Conservation (phyloP, 2,797 vertebrate species). For the Crocidura indochinensis region DNA sequence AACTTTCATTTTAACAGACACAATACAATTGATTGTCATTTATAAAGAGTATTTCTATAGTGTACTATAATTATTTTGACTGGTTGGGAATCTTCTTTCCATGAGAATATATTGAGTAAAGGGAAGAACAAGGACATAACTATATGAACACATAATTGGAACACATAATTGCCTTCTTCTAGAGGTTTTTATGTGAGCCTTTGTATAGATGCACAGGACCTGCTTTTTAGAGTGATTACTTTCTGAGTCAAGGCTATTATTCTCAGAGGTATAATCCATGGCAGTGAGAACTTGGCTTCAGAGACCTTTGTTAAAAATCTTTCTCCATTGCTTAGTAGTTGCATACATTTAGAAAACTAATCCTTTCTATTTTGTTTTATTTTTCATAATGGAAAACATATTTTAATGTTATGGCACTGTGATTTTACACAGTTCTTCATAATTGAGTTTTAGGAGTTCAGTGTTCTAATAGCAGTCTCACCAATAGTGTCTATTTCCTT, state of each 20-base stretch:
- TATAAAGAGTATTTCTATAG: neutral
- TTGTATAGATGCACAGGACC: too few species aligned
- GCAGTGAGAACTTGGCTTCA: neutral
- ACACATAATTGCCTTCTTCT: neutral
- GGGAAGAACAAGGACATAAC: neutral
- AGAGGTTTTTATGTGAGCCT: too few species aligned
- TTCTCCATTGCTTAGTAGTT: neutral
- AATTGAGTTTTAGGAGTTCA: too few species aligned
- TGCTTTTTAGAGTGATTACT: neutral
- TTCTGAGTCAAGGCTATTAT: neutral
- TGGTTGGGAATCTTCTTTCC: neutral
- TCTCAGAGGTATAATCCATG: neutral
- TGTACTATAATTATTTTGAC: neutral
- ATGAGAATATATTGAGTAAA: conserved; percentile 1
- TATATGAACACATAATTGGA: neutral
- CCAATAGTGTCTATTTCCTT: too few species aligned
- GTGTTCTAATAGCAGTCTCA: too few species aligned
- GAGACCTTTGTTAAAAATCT: neutral
- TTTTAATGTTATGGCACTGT: neutral
- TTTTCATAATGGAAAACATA: too few species aligned
- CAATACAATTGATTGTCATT: neutral
- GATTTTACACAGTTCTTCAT: too few species aligned
- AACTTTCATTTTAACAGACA: neutral
- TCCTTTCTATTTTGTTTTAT: too few species aligned
- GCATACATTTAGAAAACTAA: neutral